These are phyloP conservation scores for Drosophila pallidifrons DNA, from an alignment of 1,140 invertebrate species.

Conservation along the genomic window DNA sequence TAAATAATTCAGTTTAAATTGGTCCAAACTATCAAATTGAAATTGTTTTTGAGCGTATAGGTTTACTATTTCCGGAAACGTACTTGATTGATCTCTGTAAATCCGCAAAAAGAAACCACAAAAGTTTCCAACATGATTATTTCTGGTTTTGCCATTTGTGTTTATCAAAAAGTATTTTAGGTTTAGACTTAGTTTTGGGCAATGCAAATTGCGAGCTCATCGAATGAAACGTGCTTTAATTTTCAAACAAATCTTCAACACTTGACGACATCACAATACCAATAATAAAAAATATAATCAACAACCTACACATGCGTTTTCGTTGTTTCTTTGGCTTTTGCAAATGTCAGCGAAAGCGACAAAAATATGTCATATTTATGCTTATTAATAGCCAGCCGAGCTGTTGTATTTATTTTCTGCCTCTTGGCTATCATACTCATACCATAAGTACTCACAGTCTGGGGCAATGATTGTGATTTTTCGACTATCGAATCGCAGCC, in stretches of 20 bases:
- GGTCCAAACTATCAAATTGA: neutral
- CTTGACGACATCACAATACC: slow-evolving; percentile 11
- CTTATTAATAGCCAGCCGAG: slow-evolving; percentile 65
- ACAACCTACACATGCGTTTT: slow-evolving; percentile 12
- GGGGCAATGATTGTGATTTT: slow-evolving; percentile 53
- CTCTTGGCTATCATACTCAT: slow-evolving; percentile 27
- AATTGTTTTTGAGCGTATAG: neutral
- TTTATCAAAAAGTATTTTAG: neutral
- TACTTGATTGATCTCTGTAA: slow-evolving; percentile 2
- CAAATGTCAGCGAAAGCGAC: slow-evolving; percentile 54
- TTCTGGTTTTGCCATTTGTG: neutral
- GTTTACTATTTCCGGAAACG: neutral
- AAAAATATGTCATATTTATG: slow-evolving; percentile 66
- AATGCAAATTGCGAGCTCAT: slow-evolving; percentile 3
- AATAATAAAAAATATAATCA: neutral
- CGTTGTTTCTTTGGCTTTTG: slow-evolving; percentile 26
- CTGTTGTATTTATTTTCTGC: slow-evolving; percentile 31
- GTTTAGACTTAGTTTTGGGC: slow-evolving; percentile 10
- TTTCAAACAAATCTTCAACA: slow-evolving; percentile 41
- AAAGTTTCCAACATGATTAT: neutral
- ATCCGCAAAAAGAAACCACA: neutral
- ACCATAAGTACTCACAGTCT: neutral
- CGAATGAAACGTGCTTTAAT: slow-evolving; percentile 52
- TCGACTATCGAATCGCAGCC: slow-evolving; percentile 36
- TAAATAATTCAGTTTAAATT: too few species aligned